Evolutionary conservation across 2,113 vertebrate species (phyloP).

Genomic region (Tetraodon nigroviridis): DNA sequence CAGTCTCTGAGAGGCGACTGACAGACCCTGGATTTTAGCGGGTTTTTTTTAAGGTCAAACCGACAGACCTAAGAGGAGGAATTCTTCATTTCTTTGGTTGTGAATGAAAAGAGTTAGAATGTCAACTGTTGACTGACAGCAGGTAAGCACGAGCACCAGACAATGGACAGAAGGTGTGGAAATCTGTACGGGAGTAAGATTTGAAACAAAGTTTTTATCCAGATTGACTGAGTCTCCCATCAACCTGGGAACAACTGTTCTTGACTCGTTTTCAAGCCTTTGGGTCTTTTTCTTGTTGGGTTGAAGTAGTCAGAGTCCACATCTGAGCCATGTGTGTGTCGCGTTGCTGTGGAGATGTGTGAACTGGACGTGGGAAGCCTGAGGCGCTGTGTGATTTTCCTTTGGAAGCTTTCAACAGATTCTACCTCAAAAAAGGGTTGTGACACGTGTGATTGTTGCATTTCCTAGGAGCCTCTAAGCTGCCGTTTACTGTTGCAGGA

Average conservation of each 20-base stretch:
- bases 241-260: conserved; percentile 26
- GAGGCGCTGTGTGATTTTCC: not conserved
- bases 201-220: too few relatives aligned
- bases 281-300: conserved; percentile 55
- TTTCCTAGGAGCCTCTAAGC: not conserved
- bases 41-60: not conserved
- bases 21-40: not conserved
- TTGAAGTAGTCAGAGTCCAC: conserved; percentile 54
- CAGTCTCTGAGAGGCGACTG: not conserved
- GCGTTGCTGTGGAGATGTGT: conserved; percentile 11
- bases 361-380: conserved; percentile 11
- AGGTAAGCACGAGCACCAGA: conserved; percentile 41
- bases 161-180: too few relatives aligned
- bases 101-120: too few relatives aligned
- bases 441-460: not conserved
- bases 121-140: not conserved
- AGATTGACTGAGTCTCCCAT: too few relatives aligned
- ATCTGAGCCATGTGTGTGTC: conserved; percentile 38
- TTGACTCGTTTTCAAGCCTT: conserved; percentile 26
- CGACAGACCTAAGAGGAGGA: not conserved
- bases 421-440: not conserved
- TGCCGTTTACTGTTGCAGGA: too few relatives aligned
- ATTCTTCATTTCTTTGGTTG: not conserved
- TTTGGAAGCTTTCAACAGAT: not conserved
- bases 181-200: too few relatives aligned